These are phyloP conservation scores for Labeo calbasu DNA, from an alignment of 2,797 vertebrate genomes.

Conservation along the genomic window DNA sequence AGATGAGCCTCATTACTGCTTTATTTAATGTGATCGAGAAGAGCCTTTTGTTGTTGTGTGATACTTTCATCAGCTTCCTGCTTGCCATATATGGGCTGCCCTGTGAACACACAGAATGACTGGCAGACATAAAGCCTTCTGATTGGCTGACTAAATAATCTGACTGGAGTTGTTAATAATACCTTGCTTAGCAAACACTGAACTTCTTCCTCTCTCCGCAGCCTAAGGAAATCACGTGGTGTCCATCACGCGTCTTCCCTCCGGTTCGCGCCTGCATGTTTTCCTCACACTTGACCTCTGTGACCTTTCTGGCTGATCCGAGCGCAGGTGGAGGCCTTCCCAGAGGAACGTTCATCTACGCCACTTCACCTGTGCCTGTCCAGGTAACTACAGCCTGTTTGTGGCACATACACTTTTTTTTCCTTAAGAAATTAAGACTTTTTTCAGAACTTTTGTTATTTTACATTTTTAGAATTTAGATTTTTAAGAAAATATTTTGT, in stretches of 20 bases:
- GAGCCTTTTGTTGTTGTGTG: not conserved
- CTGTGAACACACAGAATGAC: not conserved
- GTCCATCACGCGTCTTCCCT: conserved; percentile 92
- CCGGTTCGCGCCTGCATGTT: conserved; percentile 98
- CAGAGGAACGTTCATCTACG: conserved; percentile 96
- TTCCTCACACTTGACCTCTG: conserved; percentile 92
- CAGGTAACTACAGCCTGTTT: conserved; percentile 79
- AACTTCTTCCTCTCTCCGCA: conserved; percentile 63
- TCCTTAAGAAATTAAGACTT: no score
- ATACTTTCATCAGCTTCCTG: not conserved
- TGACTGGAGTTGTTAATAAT: not conserved
- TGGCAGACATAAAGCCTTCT: not conserved
- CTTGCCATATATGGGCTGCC: not conserved
- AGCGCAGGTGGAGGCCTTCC: conserved; percentile 96
- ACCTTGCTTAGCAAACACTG: not conserved
- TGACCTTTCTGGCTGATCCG: conserved; percentile 96
- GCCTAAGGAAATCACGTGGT: conserved; percentile 98
- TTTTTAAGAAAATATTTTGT: no score
- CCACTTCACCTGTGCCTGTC: conserved; percentile 91
- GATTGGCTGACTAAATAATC: not conserved
- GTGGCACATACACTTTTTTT: not conserved
- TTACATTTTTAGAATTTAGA: no score
- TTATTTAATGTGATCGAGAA: not conserved
- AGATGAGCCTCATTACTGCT: conserved; percentile 46
- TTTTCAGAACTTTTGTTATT: no score